These are phyloP conservation scores for Cataglyphis hispanica DNA, from an alignment of 1,140 invertebrate genomes.

Conservation along the genomic window DNA sequence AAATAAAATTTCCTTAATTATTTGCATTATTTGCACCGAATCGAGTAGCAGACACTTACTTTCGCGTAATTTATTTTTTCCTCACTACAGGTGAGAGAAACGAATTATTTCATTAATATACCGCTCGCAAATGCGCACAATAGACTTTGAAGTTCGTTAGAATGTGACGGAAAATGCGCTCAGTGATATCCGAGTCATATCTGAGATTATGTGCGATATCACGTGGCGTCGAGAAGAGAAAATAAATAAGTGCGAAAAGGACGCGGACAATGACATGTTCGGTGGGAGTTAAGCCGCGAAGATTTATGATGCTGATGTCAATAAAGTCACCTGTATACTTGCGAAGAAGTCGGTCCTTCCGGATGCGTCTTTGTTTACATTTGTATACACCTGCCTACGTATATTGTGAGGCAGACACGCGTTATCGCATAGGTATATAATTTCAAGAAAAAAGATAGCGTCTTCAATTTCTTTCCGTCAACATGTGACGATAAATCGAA, in stretches of 20 bases:
- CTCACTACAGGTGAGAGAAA: background rate
- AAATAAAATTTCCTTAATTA: constrained; percentile 26
- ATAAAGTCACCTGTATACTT: constrained; percentile 70
- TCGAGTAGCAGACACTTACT: background rate
- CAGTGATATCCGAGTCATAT: constrained; percentile 53
- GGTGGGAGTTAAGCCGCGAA: constrained; percentile 68
- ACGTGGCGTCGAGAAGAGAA: constrained; percentile 1
- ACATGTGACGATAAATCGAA: constrained; percentile 33
- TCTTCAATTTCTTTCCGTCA: constrained; percentile 38
- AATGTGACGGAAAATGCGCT: constrained; percentile 20
- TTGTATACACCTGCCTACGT: constrained; percentile 46
- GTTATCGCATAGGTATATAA: constrained; percentile 49
- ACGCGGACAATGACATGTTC: constrained; percentile 54
- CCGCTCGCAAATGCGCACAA: background rate
- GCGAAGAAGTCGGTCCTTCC: constrained; percentile 12
- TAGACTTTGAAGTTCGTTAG: constrained; percentile 4
- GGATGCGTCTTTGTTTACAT: constrained; percentile 56
- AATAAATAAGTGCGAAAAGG: constrained; percentile 34
- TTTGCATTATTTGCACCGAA: background rate
- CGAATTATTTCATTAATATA: constrained; percentile 29
- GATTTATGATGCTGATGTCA: constrained; percentile 74
- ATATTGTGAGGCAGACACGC: constrained; percentile 37
- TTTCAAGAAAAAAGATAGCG: constrained; percentile 58
- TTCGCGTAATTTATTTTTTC: background rate
- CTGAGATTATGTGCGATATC: constrained; percentile 41